Evolutionary conservation across 2,888 invertebrate genomes (phyloP), one percentile per base, ranked within the genome.

Genomic region (Zaprionus obscuricornis): DNA sequence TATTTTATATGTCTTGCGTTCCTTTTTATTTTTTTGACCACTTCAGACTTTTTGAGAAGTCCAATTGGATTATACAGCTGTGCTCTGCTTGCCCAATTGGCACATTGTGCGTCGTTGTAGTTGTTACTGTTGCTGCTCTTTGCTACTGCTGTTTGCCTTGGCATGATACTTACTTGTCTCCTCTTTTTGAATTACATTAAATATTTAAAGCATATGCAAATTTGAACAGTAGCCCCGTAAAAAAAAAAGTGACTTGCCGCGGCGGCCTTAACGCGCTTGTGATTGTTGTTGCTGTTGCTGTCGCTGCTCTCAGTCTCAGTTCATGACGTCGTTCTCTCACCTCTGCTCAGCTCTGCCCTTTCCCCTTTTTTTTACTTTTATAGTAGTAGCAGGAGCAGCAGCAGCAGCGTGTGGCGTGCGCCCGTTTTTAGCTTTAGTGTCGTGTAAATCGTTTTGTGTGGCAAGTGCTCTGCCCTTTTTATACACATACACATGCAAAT

Each of bases 131-230:
- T 50, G 34, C 31, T 45, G 39, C 37, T 40, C 33, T 14, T 11
- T 54, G 6, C 29, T 31, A 36, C 13, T 20, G 47, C 47, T 37
- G 36, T 37, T 24, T 43, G 34, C 34, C 45, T 55, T 58, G 16
- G 20, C 47, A 33, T 58, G 59, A 36, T 60, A 50, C 57, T 57
- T 45, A 57, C 65, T 68, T 74, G 66, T 77, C 71, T 71, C 56
- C 69, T 66, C 73, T 76, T 78, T 74, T 79, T 76, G 83, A 71
- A 83, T 82, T 85, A 66, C 83, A 85, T 82, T 82, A 85, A 82
- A 82, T 76, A 85, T 82, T 82, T 79, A 82, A 85, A 82, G 68
- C 82, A 84, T 82, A 82, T 82, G 82, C 82, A 82, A 82, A 85
- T 82, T 82, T 85, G 71, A 82, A 65, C 79, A 81, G 81, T 82